These are phyloP conservation scores for Antheraea mylitta DNA, from an alignment of 1,140 invertebrate species.

Conservation along the genomic window DNA sequence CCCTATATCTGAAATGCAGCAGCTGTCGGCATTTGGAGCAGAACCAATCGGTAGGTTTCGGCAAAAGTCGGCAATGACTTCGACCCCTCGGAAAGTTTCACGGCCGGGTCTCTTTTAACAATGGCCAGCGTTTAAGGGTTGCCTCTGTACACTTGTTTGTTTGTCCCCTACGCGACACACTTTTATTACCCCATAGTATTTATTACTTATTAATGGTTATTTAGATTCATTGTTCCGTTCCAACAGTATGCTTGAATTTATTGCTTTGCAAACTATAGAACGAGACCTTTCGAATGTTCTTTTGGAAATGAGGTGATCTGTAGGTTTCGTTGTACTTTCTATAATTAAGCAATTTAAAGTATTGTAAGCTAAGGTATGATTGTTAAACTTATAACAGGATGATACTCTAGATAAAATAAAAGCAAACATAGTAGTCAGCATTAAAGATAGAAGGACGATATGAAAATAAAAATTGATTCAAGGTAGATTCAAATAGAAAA, in stretches of 20 bases:
- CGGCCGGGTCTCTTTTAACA: conserved; percentile 44
- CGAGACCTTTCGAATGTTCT: conserved; percentile 24
- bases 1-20: conserved; percentile 70
- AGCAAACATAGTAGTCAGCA: too few species aligned
- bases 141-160: conserved; percentile 72
- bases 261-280: conserved; percentile 63
- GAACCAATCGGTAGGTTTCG: conserved; percentile 61
- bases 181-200: conserved; percentile 74
- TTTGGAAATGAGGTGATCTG: conserved; percentile 35
- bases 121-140: conserved; percentile 58
- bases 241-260: conserved; percentile 75
- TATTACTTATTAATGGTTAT: conserved; percentile 79
- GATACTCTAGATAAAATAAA: too few species aligned
- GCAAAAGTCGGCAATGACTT: conserved; percentile 38
- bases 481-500: too few species aligned
- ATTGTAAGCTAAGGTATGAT: too few species aligned
- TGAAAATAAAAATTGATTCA: too few species aligned
- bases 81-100: conserved; percentile 43
- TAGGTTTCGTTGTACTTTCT: conserved; percentile 24
- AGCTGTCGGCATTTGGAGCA: conserved; percentile 71
- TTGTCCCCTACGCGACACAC: conserved; percentile 61
- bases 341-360: too few species aligned
- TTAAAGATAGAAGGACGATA: too few species aligned
- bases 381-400: too few species aligned
- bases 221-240: conserved; percentile 75